Conservation (phyloP, 2,797 vertebrate species). For the Nasua narica region DNA sequence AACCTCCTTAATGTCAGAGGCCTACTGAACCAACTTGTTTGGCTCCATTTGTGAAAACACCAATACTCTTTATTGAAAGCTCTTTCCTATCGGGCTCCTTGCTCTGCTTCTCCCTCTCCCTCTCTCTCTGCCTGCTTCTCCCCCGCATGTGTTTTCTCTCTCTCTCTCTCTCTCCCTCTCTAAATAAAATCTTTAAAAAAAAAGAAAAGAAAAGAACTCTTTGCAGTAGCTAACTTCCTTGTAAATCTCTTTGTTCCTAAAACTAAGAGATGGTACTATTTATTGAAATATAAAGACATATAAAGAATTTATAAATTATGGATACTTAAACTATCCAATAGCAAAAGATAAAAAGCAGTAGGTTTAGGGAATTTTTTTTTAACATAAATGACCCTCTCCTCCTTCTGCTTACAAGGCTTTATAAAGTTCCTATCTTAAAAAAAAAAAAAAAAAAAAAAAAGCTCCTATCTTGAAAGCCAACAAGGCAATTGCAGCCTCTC, state of each 20-base stretch:
- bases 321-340: neutral
- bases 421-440: neutral
- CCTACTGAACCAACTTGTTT: neutral
- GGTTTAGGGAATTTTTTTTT: neutral
- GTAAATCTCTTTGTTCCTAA: slow-evolving; percentile 10
- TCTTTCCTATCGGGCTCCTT: too few species aligned
- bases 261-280: neutral
- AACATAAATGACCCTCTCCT: slow-evolving; percentile 15
- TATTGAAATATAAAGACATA: neutral
- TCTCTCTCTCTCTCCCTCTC: too few species aligned
- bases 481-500: slow-evolving; percentile 16
- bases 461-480: neutral
- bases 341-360: neutral
- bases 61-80: neutral
- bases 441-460: too few species aligned
- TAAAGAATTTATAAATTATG: neutral
- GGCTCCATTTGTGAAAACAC: neutral
- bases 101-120: too few species aligned
- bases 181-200: too few species aligned
- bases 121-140: too few species aligned
- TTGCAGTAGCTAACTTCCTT: neutral
- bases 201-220: neutral
- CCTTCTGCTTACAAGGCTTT: neutral
- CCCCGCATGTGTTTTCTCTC: too few species aligned
- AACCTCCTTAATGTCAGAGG: neutral